Evolutionary conservation across 2,888 invertebrate species (phyloP), one percentile per base, ranked within the genome.

Genomic region (Erebia aethiops): DNA sequence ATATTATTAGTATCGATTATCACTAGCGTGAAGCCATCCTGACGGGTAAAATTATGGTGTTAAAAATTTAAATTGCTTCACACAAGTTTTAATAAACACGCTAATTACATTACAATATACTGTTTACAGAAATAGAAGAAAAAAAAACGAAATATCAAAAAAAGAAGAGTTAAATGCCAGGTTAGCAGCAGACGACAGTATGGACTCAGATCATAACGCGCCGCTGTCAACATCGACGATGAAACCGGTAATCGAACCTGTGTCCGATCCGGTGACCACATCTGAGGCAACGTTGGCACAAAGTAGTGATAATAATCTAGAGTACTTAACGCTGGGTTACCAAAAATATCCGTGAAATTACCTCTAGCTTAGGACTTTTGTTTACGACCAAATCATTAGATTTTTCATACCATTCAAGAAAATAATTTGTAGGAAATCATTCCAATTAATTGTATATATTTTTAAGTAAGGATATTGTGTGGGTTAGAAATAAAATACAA

Each of bases 41-140:
- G 7, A 35, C 35, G 7, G 35, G 7, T 35, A 35, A 35, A 35
- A 35, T 35, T 26, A 26, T 26, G 26, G 26, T 26, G 11, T 46
- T 46, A 13, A 46, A 11, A 2, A 46, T 46, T 46, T 46, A 1
- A 1, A 11, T 46, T 46, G 35, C 35, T 46, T 13, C 46, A 7
- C 51, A 14, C 4, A 51, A 4, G 8, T 5, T 51, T 51, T 51
- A 46, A 10, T 46, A 1, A 1, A 46, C 46, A 46, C 0, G 46
- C 51, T 3, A n/a, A 51, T 10, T 11, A 51, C 14, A 51, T 51
- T n/a, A 46, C 13, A 57, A 26, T 26, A 57, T 14, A 13, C 10
- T 54, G 11, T 68, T 68, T 62, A 35, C 35, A 85, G 86, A 74
- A 84, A 81, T 62, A 77, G 88, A 68, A 79, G 83, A 72, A 54